A percentile compares a stretch with the other conserved stretches of the same genome.
Evolutionary conservation across 2,888 invertebrate species (phyloP).

Genomic region (Tetragonisca angustula): DNA sequence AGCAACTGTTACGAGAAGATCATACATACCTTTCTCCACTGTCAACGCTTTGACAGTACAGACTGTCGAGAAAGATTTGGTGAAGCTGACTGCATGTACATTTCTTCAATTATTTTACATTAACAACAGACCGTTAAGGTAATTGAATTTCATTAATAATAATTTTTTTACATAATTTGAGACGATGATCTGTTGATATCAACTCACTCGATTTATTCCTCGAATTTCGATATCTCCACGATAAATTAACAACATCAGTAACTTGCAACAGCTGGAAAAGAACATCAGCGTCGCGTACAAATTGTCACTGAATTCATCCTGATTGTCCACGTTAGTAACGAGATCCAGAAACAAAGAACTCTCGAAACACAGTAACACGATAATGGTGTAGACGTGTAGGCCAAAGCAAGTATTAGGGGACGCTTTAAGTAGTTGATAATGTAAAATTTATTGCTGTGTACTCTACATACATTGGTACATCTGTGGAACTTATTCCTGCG

Average conservation of each 20-base stretch:
- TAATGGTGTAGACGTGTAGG: conserved; percentile 11
- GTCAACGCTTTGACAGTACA: neutral
- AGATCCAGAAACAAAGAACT: conserved; percentile 36
- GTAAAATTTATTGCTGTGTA: neutral
- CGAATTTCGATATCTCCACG: conserved; percentile 28
- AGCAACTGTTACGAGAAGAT: conserved; percentile 23
- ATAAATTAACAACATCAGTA: conserved; percentile 11
- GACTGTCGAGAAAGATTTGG: neutral
- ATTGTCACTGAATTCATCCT: conserved; percentile 56
- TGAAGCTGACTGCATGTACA: neutral
- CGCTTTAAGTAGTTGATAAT: neutral
- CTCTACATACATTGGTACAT: neutral
- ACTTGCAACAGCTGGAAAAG: conserved; percentile 44
- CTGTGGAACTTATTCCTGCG: neutral
- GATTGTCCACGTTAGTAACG: conserved; percentile 47
- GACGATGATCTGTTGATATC: too few species aligned
- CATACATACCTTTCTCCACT: neutral
- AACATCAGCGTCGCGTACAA: conserved; percentile 29
- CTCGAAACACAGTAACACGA: neutral
- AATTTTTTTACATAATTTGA: too few species aligned
- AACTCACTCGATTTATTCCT: conserved; percentile 42
- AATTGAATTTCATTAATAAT: too few species aligned
- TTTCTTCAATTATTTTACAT: too few species aligned
- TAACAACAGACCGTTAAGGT: too few species aligned
- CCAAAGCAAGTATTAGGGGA: neutral